Percentiles rank a stretch among this genome's conserved stretches.
Evolutionary conservation across 2,888 invertebrate species (phyloP).

Genomic region (Ditula angustiorana): DNA sequence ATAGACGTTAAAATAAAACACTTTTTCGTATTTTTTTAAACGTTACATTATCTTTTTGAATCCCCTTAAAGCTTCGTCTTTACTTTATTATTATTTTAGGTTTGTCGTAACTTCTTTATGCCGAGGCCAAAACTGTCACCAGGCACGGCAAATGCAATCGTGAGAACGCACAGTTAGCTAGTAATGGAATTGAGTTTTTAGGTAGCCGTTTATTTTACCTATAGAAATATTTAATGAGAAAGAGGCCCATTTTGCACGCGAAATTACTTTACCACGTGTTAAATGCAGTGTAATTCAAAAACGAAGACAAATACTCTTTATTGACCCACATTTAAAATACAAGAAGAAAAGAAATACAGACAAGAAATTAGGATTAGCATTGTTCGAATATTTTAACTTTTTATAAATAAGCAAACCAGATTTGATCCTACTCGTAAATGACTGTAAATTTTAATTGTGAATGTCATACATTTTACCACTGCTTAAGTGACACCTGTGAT

Average conservation of each 20-base stretch:
- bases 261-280: background rate
- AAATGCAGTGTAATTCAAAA: background rate
- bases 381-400: too few relatives aligned
- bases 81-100: background rate
- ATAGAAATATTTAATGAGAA: background rate
- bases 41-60: background rate
- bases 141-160: constrained; percentile 31
- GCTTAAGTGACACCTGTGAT: too few relatives aligned
- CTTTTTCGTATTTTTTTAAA: background rate
- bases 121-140: constrained; percentile 22
- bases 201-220: constrained; percentile 5
- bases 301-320: too few relatives aligned
- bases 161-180: constrained; percentile 28
- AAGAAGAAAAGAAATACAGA: too few relatives aligned
- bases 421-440: too few relatives aligned
- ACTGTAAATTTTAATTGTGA: too few relatives aligned
- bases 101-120: constrained; percentile 15
- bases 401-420: too few relatives aligned
- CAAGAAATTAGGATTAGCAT: too few relatives aligned
- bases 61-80: background rate
- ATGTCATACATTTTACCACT: too few relatives aligned
- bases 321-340: too few relatives aligned
- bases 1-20: too few relatives aligned
- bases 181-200: constrained; percentile 19
- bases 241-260: background rate